Percentiles rank a stretch among this genome's conserved stretches.
These are phyloP conservation scores for Coenonympha glycerion DNA, from an alignment of 2,888 invertebrate species.

Conservation along the genomic window DNA sequence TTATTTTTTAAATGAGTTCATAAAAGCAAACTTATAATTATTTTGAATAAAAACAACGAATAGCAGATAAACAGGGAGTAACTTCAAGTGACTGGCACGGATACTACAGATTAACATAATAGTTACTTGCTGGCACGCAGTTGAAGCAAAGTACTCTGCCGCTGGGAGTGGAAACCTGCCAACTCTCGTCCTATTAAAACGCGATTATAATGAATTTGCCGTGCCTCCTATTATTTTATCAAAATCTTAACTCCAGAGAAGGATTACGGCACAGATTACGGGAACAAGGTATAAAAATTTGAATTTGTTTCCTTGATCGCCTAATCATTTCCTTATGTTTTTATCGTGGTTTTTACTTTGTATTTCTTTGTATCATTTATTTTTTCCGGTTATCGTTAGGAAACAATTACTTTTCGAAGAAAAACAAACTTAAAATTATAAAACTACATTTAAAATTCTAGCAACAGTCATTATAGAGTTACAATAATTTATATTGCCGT, in stretches of 20 bases:
- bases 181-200: slow-evolving; percentile 67
- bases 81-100: slow-evolving; percentile 25
- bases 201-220: slow-evolving; percentile 60
- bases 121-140: too few species aligned
- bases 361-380: too few species aligned
- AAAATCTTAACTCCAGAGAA: slow-evolving; percentile 27
- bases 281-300: background rate
- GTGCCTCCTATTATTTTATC: slow-evolving; percentile 38
- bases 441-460: too few species aligned
- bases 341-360: background rate
- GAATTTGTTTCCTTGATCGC: background rate
- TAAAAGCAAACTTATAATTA: too few species aligned
- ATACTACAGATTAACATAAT: too few species aligned
- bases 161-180: slow-evolving; percentile 57
- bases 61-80: background rate
- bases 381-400: too few species aligned
- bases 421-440: too few species aligned
- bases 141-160: slow-evolving; percentile 59
- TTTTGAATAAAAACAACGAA: background rate
- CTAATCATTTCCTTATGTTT: too few species aligned
- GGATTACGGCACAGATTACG: background rate
- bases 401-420: too few species aligned
- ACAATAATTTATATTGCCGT: slow-evolving; percentile 29
- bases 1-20: too few species aligned
- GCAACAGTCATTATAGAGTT: slow-evolving; percentile 20